Evolutionary conservation across 2,797 vertebrate genomes (phyloP).

Genomic region (Eospalax fontanierii): DNA sequence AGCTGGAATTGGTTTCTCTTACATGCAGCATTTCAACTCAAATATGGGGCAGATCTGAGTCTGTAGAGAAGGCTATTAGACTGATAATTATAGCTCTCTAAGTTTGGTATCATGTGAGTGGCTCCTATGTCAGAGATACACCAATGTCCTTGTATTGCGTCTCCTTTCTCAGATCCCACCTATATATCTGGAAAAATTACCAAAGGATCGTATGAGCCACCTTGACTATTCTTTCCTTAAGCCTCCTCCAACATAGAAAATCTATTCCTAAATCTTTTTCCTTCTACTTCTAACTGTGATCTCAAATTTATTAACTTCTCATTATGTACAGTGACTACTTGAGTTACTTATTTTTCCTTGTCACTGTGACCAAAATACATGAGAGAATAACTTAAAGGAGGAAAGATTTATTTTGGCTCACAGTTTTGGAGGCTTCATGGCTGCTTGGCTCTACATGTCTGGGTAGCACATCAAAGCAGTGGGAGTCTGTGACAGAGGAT

Average conservation of each 20-base stretch:
- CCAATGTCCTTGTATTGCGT: not conserved
- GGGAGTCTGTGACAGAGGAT: not conserved
- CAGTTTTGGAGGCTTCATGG: not conserved
- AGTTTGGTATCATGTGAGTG: not conserved
- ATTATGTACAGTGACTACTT: not conserved
- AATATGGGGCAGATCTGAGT: not conserved
- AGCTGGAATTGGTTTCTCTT: slow-evolving; percentile 21
- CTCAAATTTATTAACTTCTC: not conserved
- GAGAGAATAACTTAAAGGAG: not conserved
- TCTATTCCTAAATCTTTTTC: not conserved
- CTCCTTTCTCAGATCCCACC: not conserved
- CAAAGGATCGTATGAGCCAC: not conserved
- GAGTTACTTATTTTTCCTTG: not conserved
- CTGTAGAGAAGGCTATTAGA: not conserved
- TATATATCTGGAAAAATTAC: not conserved
- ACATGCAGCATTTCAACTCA: not conserved
- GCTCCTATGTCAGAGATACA: not conserved
- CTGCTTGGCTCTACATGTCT: not conserved
- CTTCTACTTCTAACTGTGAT: not conserved
- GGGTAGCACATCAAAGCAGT: not conserved
- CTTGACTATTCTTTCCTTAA: not conserved
- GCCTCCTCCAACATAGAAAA: not conserved
- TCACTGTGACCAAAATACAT: not conserved
- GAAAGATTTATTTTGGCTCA: not conserved
- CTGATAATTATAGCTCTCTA: not conserved